These are phyloP conservation scores for Prunella fulvescens DNA, from an alignment of 2,113 vertebrate species.

Conservation along the genomic window DNA sequence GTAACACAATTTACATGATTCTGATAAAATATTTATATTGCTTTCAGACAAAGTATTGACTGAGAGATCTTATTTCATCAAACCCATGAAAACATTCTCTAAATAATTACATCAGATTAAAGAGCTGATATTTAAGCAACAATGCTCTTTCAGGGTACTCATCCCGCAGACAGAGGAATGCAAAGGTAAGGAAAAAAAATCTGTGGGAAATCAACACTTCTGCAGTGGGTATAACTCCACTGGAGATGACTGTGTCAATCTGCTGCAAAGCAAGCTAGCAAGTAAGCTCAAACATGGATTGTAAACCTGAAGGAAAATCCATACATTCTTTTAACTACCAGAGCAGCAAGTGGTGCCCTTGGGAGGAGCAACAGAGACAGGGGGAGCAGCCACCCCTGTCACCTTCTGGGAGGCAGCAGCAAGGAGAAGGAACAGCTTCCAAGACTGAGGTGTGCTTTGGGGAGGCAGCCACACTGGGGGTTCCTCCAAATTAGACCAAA, in stretches of 20 bases:
- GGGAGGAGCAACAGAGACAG: not conserved
- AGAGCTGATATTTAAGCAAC: not conserved
- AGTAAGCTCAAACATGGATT: not conserved
- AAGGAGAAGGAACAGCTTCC: not conserved
- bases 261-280: not conserved
- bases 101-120: not conserved
- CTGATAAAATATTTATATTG: constrained; percentile 32
- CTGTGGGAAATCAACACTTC: not conserved
- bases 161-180: not conserved
- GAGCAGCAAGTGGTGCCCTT: not conserved
- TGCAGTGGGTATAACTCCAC: not conserved
- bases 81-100: not conserved
- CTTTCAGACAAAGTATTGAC: constrained; percentile 25
- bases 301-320: not conserved
- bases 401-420: not conserved
- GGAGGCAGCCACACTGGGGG: not conserved
- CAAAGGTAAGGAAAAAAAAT: not conserved
- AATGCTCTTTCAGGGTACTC: not conserved
- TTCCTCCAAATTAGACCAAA: not conserved
- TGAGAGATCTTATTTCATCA: not conserved
- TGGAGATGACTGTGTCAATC: not conserved
- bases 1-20: not conserved
- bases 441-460: not conserved
- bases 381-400: not conserved
- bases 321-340: not conserved